phyloP scores from a whole-genome alignment of 2,888 invertebrate species.

The Notodonta ziczac region DNA sequence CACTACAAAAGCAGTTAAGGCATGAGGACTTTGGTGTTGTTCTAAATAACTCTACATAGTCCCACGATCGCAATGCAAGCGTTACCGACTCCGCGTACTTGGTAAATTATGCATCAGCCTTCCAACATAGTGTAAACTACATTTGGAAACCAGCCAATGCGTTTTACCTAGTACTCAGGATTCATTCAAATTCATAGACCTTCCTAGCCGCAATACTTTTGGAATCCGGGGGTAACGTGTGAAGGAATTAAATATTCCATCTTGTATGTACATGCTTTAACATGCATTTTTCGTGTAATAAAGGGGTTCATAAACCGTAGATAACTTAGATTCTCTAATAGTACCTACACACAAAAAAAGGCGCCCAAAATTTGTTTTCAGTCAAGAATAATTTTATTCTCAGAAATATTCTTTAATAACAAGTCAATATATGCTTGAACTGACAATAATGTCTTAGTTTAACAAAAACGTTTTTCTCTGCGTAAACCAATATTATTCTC shows the following conservation, averaged over 20 bases:
- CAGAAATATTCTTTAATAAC: too few relatives aligned
- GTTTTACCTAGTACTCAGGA: constrained; percentile 3
- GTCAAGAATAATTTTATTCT: too few relatives aligned
- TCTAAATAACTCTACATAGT: background rate
- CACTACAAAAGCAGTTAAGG: background rate
- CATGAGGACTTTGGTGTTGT: background rate
- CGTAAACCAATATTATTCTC: too few relatives aligned
- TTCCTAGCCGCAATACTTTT: background rate
- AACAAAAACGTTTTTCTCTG: too few relatives aligned
- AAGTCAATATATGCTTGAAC: too few relatives aligned
- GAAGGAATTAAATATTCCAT: background rate
- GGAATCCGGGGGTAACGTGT: background rate
- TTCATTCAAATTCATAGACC: constrained; percentile 6
- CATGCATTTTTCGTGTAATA: background rate
- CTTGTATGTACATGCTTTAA: background rate
- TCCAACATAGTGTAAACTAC: constrained; percentile 8
- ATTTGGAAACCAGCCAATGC: constrained; percentile 8
- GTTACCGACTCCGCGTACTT: constrained; percentile 6
- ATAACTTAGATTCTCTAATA: too few relatives aligned
- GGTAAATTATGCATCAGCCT: constrained; percentile 6
- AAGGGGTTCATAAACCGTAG: too few relatives aligned
- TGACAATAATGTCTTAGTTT: too few relatives aligned
- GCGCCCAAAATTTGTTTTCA: too few relatives aligned
- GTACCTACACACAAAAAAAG: too few relatives aligned
- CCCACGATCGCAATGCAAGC: constrained; percentile 5